Evolutionary conservation across 1,140 invertebrate genomes (phyloP).

Genomic region (Holotrichia oblita): DNA sequence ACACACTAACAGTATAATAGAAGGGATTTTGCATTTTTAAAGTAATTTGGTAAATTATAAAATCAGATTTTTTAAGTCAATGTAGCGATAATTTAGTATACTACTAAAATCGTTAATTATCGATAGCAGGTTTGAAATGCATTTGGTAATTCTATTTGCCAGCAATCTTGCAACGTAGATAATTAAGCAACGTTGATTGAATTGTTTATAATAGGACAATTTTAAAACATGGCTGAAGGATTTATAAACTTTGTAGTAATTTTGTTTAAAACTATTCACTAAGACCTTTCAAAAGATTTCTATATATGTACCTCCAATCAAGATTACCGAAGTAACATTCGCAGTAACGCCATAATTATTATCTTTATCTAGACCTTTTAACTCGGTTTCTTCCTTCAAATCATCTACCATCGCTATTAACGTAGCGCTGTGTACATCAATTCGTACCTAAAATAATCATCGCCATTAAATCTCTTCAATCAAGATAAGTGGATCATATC

Average conservation of each 20-base stretch:
- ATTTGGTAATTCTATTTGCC: too few species aligned
- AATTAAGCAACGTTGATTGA: too few species aligned
- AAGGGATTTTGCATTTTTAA: too few species aligned
- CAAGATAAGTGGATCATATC: conserved; percentile 12
- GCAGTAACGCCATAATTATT: conserved; percentile 85
- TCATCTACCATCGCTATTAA: conserved; percentile 86
- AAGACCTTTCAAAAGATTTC: neutral
- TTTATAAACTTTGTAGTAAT: conserved; percentile 10
- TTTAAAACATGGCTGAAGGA: too few species aligned
- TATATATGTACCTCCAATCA: conserved; percentile 78
- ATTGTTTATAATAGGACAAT: too few species aligned
- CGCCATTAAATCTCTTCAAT: conserved; percentile 9
- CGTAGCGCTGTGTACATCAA: conserved; percentile 83
- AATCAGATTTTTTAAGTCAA: too few species aligned
- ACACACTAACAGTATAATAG: too few species aligned
- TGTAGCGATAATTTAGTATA: too few species aligned
- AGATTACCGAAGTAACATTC: conserved; percentile 85
- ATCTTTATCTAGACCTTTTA: conserved; percentile 81
- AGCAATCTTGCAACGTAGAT: too few species aligned
- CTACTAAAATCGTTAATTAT: too few species aligned
- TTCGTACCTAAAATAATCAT: conserved; percentile 66
- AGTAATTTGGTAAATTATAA: too few species aligned
- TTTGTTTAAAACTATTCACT: neutral
- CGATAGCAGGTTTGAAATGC: too few species aligned
- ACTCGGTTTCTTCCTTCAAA: conserved; percentile 77